phyloP scores from a whole-genome alignment of 35 echinoderm and acorn worm species.

The Amphiura filiformis region DNA sequence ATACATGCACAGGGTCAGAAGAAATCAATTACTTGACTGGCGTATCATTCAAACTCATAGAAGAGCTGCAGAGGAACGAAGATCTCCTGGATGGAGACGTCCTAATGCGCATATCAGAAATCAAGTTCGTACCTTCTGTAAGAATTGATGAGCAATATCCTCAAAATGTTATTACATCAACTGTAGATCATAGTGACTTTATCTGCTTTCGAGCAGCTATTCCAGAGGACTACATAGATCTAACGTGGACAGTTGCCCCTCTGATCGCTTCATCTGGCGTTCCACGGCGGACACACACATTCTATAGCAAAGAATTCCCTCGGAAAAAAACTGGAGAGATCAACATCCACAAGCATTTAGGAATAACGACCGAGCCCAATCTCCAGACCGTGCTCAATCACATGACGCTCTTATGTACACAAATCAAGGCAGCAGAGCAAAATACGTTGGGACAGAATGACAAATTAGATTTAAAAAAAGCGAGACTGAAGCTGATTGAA shows the following conservation, averaged over 20 bases:
- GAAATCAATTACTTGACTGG: background rate
- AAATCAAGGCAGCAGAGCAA: background rate
- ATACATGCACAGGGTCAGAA: background rate
- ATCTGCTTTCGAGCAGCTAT: background rate
- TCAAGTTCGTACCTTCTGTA: constrained; percentile 3
- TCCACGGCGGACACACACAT: background rate
- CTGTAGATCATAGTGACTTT: background rate
- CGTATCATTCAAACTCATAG: background rate
- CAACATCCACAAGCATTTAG: background rate
- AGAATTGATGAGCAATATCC: background rate
- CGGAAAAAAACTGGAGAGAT: background rate
- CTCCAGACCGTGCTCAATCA: background rate
- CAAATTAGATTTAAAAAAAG: background rate
- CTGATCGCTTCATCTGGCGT: background rate
- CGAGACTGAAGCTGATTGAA: background rate
- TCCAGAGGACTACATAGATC: background rate
- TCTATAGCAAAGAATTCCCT: no score
- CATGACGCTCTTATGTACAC: background rate
- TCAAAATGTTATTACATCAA: background rate
- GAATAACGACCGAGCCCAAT: background rate
- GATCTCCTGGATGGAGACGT: background rate
- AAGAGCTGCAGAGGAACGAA: background rate
- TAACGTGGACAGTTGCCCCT: background rate
- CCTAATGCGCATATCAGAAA: background rate
- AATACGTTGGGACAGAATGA: no score